Evolutionary conservation across 1,140 invertebrate species (phyloP).

Genomic region (Trachelipus rathkii): DNA sequence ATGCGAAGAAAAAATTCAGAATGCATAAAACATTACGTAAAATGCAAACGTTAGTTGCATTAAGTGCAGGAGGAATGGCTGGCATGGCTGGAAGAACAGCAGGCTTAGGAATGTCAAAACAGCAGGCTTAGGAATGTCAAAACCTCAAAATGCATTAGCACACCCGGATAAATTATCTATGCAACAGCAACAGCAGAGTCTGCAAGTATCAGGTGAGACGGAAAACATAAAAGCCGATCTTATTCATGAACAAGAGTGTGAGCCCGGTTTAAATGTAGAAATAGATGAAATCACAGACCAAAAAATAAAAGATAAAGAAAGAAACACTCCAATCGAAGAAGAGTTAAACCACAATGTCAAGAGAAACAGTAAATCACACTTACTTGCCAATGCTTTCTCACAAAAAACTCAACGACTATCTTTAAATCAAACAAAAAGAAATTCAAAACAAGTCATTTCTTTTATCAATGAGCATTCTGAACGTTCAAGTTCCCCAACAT

Average conservation of each 20-base stretch:
- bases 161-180: background rate
- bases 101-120: conserved; percentile 74
- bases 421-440: background rate
- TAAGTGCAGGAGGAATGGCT: conserved; percentile 74
- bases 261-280: too few relatives aligned
- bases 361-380: conserved; percentile 53
- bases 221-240: too few relatives aligned
- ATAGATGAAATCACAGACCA: too few relatives aligned
- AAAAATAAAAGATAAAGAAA: too few relatives aligned
- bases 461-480: conserved; percentile 59
- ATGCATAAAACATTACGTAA: conserved; percentile 86
- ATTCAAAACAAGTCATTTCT: conserved; percentile 16
- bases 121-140: conserved; percentile 59
- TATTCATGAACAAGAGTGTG: too few relatives aligned
- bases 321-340: too few relatives aligned
- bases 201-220: background rate
- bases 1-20: conserved; percentile 98
- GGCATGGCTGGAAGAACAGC: conserved; percentile 82
- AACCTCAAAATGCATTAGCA: conserved; percentile 7
- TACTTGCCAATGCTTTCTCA: background rate
- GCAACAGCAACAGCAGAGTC: background rate
- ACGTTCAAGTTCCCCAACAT: conserved; percentile 87
- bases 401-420: background rate
- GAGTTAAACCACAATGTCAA: conserved; percentile 60
- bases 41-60: conserved; percentile 88